Conservation (phyloP, 2,888 invertebrate genomes). For the Drosophila falleni region DNA sequence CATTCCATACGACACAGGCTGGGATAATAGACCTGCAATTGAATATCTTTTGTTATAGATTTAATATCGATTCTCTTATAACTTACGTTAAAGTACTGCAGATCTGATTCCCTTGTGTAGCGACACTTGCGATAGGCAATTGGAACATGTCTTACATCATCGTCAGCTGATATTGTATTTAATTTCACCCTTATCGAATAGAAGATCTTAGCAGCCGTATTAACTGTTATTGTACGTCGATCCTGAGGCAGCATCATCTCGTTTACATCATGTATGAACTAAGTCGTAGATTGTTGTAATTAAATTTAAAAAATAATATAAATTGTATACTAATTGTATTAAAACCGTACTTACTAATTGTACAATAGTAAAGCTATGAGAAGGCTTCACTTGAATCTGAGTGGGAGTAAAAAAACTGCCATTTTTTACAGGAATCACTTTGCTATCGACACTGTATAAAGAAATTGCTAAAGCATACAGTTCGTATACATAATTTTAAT, state of each 20-base stretch:
- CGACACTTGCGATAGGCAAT: slow-evolving; percentile 83
- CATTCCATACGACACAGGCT: slow-evolving; percentile 82
- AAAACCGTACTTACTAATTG: slow-evolving; percentile 34
- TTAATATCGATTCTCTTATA: too few species aligned
- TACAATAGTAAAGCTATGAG: slow-evolving; percentile 48
- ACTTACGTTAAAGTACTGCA: slow-evolving; percentile 77
- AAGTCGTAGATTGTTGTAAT: not conserved
- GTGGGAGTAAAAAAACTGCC: slow-evolving; percentile 15
- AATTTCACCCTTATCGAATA: slow-evolving; percentile 67
- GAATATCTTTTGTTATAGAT: not conserved
- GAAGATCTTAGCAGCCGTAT: slow-evolving; percentile 52
- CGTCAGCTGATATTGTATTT: slow-evolving; percentile 69
- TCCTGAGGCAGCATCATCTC: slow-evolving; percentile 75
- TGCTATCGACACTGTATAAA: not conserved
- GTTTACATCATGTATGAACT: slow-evolving; percentile 80
- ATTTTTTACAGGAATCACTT: slow-evolving; percentile 5
- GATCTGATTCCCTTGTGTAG: slow-evolving; percentile 78
- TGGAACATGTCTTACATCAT: slow-evolving; percentile 76
- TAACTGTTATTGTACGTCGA: slow-evolving; percentile 53
- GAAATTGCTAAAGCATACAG: not conserved
- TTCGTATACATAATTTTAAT: not conserved
- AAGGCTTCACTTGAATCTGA: slow-evolving; percentile 36
- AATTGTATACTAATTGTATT: not conserved
- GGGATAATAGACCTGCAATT: slow-evolving; percentile 76
- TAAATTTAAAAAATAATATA: not conserved